A percentile compares a stretch with the other conserved stretches of the same genome.
Conservation (phyloP, 2,113 vertebrate species). For the Diglossa brunneiventris region DNA sequence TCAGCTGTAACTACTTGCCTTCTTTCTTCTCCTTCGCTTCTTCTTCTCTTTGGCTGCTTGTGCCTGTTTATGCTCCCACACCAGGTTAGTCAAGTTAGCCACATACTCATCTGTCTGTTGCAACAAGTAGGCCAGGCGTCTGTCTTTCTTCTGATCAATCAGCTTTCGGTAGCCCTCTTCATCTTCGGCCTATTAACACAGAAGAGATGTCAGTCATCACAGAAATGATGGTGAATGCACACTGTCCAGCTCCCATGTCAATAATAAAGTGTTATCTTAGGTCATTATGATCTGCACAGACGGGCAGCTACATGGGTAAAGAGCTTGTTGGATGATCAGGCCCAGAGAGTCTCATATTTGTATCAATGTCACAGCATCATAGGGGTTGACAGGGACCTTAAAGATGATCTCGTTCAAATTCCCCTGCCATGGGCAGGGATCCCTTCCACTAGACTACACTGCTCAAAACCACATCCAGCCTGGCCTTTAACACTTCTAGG, state of each 20-base stretch:
- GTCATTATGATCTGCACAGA: background rate
- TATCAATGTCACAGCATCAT: background rate
- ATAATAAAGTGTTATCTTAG: background rate
- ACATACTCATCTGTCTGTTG: constrained; percentile 98
- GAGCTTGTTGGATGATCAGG: accelerated
- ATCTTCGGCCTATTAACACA: constrained; percentile 87
- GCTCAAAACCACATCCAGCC: background rate
- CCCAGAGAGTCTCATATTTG: background rate
- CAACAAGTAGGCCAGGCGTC: constrained; percentile 92
- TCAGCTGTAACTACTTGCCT: constrained; percentile 72
- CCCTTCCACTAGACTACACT: background rate
- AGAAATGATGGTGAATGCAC: background rate
- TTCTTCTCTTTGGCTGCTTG: constrained; percentile 98
- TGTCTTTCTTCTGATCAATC: constrained; percentile 98
- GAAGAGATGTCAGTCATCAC: background rate
- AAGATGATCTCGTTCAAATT: background rate
- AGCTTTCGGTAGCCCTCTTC: constrained; percentile 97
- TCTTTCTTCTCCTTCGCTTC: constrained; percentile 89
- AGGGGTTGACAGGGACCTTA: background rate
- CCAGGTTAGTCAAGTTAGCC: constrained; percentile 94
- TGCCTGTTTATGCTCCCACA: constrained; percentile 96
- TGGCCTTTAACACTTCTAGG: background rate
- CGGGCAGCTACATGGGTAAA: background rate
- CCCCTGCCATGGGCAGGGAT: background rate
- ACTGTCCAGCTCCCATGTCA: background rate